phyloP scores from a whole-genome alignment of 2,888 invertebrate species.

The Calameuta pallipes region DNA sequence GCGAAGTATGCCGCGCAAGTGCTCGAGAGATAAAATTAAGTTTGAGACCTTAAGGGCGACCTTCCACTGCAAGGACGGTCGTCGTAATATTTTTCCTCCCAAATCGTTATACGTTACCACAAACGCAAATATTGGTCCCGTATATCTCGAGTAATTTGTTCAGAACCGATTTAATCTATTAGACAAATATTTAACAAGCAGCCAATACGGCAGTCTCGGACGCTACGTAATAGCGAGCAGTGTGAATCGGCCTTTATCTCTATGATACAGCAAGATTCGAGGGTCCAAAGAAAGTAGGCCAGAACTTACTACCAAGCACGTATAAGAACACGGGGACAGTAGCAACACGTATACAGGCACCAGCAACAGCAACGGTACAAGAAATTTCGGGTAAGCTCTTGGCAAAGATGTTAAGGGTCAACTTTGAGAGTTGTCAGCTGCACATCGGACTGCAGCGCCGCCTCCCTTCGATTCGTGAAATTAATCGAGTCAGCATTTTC shows the following conservation, averaged over 20 bases:
- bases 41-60: background rate
- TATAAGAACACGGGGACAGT: background rate
- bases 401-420: background rate
- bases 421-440: background rate
- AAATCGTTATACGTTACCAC: background rate
- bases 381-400: background rate
- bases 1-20: background rate
- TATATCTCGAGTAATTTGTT: background rate
- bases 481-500: background rate
- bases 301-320: background rate
- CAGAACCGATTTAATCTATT: background rate
- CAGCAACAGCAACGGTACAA: background rate
- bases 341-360: background rate
- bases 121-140: background rate
- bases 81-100: background rate
- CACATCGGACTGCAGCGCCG: background rate
- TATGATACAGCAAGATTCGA: background rate
- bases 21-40: background rate
- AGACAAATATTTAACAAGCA: background rate
- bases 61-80: background rate
- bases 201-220: background rate
- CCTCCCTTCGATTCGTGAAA: background rate
- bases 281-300: background rate
- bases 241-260: background rate
- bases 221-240: background rate